Conservation (phyloP, 92 coral and sea anemone genomes). For the Parazoanthus atlanticus region DNA sequence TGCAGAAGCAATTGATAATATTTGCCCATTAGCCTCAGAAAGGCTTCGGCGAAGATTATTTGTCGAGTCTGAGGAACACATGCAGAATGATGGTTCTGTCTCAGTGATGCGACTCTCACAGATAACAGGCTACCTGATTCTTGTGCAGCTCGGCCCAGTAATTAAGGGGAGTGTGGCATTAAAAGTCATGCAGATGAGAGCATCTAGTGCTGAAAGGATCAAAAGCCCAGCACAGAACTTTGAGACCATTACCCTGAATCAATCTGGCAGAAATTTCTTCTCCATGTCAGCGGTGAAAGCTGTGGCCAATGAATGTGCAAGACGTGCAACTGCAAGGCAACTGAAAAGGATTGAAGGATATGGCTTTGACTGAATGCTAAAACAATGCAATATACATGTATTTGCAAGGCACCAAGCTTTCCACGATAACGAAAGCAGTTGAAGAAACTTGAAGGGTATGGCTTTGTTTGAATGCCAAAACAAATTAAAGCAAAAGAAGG, state of each 20-base stretch:
- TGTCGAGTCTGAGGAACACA: constrained; percentile 87
- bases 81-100: constrained; percentile 75
- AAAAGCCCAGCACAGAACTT: constrained; percentile 23
- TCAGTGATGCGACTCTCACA: constrained; percentile 90
- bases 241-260: constrained; percentile 42
- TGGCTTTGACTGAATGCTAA: constrained; percentile 54
- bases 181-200: constrained; percentile 64
- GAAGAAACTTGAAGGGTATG: not conserved
- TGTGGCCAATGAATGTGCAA: constrained; percentile 78
- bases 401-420: not conserved
- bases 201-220: constrained; percentile 35
- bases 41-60: constrained; percentile 86
- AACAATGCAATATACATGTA: not conserved
- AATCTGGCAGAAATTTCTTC: constrained; percentile 45
- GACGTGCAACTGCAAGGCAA: constrained; percentile 69
- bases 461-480: not conserved
- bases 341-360: constrained; percentile 76
- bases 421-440: no score
- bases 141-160: constrained; percentile 77
- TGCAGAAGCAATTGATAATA: constrained; percentile 93
- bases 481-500: no score
- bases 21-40: constrained; percentile 95
- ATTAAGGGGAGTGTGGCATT: constrained; percentile 69
- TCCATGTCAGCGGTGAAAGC: constrained; percentile 62
- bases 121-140: constrained; percentile 83